Conservation (phyloP, 2,888 invertebrate species). For the Agonum fuliginosum region DNA sequence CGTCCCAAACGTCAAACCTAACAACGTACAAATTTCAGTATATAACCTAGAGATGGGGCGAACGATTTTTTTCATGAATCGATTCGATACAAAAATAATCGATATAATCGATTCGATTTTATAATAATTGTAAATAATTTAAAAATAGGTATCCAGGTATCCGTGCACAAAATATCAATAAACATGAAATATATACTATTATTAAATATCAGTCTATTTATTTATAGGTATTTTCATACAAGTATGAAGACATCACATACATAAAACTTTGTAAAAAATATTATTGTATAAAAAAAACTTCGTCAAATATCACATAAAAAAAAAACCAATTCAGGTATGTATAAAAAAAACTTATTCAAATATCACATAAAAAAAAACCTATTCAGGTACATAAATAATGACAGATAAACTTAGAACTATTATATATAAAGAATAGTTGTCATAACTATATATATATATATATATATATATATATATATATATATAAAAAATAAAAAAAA, state of each 20-base stretch:
- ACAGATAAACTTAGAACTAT: not conserved
- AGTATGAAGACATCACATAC: not conserved
- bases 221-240: not conserved
- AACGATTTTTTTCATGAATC: too few relatives aligned
- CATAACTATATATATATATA: not conserved
- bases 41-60: too few relatives aligned
- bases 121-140: too few relatives aligned
- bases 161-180: not conserved
- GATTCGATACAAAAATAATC: too few relatives aligned
- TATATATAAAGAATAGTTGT: too few relatives aligned
- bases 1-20: too few relatives aligned
- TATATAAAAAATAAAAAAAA: not conserved
- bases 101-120: too few relatives aligned
- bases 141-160: too few relatives aligned
- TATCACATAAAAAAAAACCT: not conserved
- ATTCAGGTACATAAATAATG: not conserved
- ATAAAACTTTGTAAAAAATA: not conserved
- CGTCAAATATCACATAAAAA: not conserved
- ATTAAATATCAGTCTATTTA: not conserved
- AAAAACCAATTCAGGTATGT: not conserved
- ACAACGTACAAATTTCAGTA: too few relatives aligned
- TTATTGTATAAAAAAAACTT: too few relatives aligned
- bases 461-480: not conserved
- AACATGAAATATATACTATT: not conserved
- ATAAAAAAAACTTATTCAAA: not conserved